These are phyloP conservation scores for Zaprionus camerounensis DNA, from an alignment of 1,140 invertebrate species.

Conservation along the genomic window DNA sequence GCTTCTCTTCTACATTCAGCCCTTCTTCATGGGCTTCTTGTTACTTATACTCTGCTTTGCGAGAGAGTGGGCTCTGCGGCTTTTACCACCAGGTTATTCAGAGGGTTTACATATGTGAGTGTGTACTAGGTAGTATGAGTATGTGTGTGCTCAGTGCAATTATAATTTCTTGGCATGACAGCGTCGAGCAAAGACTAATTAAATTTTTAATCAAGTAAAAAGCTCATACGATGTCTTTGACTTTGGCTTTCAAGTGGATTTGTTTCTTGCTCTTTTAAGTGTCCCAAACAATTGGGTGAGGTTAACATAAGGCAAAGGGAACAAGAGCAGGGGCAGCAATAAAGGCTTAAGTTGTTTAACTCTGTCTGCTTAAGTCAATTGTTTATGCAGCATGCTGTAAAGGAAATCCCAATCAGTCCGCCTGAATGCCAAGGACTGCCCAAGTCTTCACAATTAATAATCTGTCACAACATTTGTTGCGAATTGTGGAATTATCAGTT, in stretches of 20 bases:
- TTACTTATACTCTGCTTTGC: not conserved
- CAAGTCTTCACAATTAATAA: conserved; percentile 20
- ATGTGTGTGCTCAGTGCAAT: conserved; percentile 53
- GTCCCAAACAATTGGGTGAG: not conserved
- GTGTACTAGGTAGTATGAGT: not conserved
- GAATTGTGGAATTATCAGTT: conserved; percentile 37
- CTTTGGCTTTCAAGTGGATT: conserved; percentile 19
- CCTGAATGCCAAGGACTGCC: not conserved
- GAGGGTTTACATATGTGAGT: not conserved
- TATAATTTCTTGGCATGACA: conserved; percentile 60
- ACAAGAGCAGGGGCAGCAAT: not conserved
- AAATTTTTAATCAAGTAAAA: conserved; percentile 70
- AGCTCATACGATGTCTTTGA: conserved; percentile 43
- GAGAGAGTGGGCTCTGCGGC: not conserved
- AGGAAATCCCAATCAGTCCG: not conserved
- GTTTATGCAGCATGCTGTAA: not conserved
- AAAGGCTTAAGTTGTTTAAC: not conserved
- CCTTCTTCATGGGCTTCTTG: not conserved
- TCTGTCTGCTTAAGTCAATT: not conserved
- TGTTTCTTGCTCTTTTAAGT: conserved; percentile 17
- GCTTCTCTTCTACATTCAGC: conserved; percentile 1
- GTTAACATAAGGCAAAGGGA: not conserved
- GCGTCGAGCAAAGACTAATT: conserved; percentile 51
- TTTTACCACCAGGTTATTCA: conserved; percentile 17
- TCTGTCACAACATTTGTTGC: conserved; percentile 34